Evolutionary conservation across 2,113 vertebrate genomes (phyloP), one percentile per base, ranked within the genome.

Genomic region (Corythornis vintsioides): DNA sequence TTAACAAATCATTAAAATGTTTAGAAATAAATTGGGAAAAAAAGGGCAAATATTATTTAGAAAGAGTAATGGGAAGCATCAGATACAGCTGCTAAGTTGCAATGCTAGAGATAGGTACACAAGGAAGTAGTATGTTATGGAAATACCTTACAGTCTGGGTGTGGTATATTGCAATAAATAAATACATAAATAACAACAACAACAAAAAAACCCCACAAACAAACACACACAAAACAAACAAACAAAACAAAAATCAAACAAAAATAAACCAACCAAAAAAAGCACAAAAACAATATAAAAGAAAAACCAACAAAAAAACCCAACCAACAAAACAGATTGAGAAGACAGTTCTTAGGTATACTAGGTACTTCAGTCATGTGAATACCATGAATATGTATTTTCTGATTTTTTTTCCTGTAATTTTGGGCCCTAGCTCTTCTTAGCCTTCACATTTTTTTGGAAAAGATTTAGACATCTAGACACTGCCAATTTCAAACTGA

Each of bases 1-100:
- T 4, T 73, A n/a, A 15, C 40, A 73, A 31, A 50, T 10, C 3
- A 86, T 53, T 35, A 84, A 40, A 77, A 74, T 55, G 4, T 13
- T 31, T 66, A 56, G 19, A 65, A 71, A 50, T 15, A 56, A 24
- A 11, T 7, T 2, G 4, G 10, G 14, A 0, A 4, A 0, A 4
- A 28, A 61, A 87, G 29, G 10, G 19, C 14, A 72, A 79, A 72
- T 80, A 40, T 7, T 13, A 38, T 57, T 22, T 79, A 57, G 52
- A 79, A 74, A 74, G 42, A 33, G 13, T n/a, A 85, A 33, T 20
- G 10, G 8, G n/a, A 85, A 79, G 4, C 8, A 38, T 14, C 55
- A 59, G 19, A 47, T 72, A 17, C 31, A 90, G 35, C 13, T 86
- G 17, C 29, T 13, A 45, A 38, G 11, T 28, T 53, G 17, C 35